Conservation (phyloP, 1,140 invertebrate genomes). For the Ectropis grisescens region DNA sequence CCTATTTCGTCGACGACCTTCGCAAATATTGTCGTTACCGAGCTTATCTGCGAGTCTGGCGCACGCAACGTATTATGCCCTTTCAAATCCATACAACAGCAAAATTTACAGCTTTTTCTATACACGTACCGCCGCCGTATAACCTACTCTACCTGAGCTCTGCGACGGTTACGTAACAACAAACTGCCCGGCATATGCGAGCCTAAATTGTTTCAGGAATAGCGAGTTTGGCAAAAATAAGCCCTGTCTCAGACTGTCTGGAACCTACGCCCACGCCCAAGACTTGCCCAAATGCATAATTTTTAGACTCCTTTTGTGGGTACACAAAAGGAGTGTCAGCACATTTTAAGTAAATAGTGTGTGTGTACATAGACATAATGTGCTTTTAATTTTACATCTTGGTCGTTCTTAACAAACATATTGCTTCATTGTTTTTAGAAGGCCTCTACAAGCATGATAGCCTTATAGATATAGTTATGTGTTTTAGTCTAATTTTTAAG, state of each 20-base stretch:
- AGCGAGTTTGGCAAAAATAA: too few species aligned
- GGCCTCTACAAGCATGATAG: neutral
- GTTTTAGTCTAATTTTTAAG: neutral
- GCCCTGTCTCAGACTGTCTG: neutral
- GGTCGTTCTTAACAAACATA: too few species aligned
- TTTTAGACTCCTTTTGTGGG: too few species aligned
- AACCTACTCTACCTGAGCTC: neutral
- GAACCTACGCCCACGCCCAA: neutral
- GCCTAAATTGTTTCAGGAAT: too few species aligned
- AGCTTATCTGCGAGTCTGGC: slow-evolving; percentile 25
- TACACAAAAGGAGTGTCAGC: too few species aligned
- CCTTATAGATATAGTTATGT: neutral
- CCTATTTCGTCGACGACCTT: too few species aligned
- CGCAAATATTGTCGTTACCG: slow-evolving; percentile 15
- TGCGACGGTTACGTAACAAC: neutral
- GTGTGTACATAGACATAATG: too few species aligned
- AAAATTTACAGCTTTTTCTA: slow-evolving; percentile 11
- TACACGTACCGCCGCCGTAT: slow-evolving; percentile 1
- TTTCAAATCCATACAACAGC: slow-evolving; percentile 15
- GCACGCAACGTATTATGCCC: slow-evolving; percentile 25
- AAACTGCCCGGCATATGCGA: too few species aligned
- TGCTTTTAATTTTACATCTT: too few species aligned
- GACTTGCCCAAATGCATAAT: neutral
- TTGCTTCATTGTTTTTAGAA: too few species aligned
- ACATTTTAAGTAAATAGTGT: too few species aligned